Evolutionary conservation across 2,888 invertebrate genomes (phyloP), one percentile per base, ranked within the genome.

Genomic region (Callimorpha dominula): DNA sequence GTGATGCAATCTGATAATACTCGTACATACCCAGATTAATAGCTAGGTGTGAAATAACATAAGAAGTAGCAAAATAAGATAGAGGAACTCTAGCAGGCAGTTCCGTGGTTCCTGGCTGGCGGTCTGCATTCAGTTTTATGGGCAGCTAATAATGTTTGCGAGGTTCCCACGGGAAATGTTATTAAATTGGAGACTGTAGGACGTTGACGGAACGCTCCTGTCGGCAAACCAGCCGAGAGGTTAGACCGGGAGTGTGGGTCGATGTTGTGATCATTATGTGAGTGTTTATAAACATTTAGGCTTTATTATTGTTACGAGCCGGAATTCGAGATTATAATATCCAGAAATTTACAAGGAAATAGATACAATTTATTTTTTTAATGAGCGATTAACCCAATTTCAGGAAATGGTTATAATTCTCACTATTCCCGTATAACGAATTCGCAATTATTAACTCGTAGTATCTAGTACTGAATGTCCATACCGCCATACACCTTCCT

Each of bases 111-210:
- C 70, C 69, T 72, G 71, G 75, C 68, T 71, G 69, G 76, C 78
- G 70, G 78, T 71, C 76, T 78, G 68, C 78, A 66, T 77, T 73
- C 81, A 82, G 84, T 88, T 90, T 89, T 89, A 88, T 85, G 86
- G 81, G n/a, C 76, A 78, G 87, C 89, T 90, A 90, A 90, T 91
- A 90, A 90, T 90, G 87, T 90, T 87, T 85, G 85, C 79, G 81
- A 15, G 80, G 75, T 72, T 81, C 80, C 79, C 72, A 76, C 81
- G 81, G 83, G 86, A 88, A 88, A 91, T 87, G 87, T 89, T 91
- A 90, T 90, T 90, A 90, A 88, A 90, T 88, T 88, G 82, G 81
- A 86, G 86, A 85, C 84, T 81, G 73, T 70, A 77, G 69, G 88
- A 89, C 88, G 86, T 84, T 89, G 91, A 89, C 85, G 87, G 87